Conservation (phyloP, 2,113 vertebrate genomes). For the Campylomormyrus numenius region DNA sequence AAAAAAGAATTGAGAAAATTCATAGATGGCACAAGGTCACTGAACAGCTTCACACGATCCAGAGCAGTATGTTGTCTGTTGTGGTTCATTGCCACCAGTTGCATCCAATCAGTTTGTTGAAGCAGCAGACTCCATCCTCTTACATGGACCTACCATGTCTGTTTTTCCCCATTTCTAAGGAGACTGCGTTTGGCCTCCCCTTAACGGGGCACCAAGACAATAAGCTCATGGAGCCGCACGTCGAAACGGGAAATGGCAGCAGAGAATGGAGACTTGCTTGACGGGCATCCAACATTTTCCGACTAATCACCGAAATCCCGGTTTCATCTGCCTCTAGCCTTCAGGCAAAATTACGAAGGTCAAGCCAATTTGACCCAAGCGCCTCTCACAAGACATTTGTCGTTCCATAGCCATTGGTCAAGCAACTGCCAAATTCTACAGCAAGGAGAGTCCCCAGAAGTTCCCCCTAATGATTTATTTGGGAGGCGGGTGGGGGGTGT, state of each 20-base stretch:
- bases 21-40: background rate
- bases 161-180: background rate
- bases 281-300: background rate
- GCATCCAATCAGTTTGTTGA: background rate
- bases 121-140: background rate
- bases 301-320: background rate
- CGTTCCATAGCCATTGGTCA: background rate
- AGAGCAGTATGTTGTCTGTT: background rate
- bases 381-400: background rate
- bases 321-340: background rate
- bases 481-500: background rate
- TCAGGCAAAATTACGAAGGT: background rate
- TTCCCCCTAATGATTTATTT: constrained; percentile 9
- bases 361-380: background rate
- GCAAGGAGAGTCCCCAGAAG: background rate
- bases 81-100: background rate
- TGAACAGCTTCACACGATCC: background rate
- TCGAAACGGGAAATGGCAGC: background rate
- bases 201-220: background rate
- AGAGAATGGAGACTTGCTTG: background rate
- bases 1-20: background rate
- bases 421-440: constrained; percentile 5
- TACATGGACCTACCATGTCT: background rate
- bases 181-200: background rate
- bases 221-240: background rate